These are phyloP conservation scores for Pteria penguin DNA, from an alignment of 2,888 invertebrate genomes.

Conservation along the genomic window DNA sequence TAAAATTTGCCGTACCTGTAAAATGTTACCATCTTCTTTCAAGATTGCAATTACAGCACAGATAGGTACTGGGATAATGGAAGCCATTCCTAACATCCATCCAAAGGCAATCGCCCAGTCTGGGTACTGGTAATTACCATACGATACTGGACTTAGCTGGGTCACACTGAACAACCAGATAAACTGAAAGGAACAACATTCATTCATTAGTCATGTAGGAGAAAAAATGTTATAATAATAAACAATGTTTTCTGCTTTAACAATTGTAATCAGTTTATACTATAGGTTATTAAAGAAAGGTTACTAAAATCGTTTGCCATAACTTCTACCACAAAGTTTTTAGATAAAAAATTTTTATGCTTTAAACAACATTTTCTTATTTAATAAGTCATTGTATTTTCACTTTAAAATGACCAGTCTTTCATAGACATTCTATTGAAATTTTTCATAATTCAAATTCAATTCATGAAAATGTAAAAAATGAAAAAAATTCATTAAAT, in stretches of 20 bases:
- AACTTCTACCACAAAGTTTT: too few relatives aligned
- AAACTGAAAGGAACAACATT: slow-evolving; percentile 64
- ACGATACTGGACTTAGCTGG: slow-evolving; percentile 73
- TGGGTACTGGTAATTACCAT: slow-evolving; percentile 70
- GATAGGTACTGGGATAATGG: slow-evolving; percentile 66
- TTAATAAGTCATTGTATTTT: too few relatives aligned
- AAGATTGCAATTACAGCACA: slow-evolving; percentile 50
- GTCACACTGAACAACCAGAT: slow-evolving; percentile 64
- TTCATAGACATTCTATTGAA: too few relatives aligned
- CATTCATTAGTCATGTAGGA: neutral
- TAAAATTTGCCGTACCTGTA: slow-evolving; percentile 41
- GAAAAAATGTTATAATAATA: neutral
- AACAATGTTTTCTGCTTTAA: slow-evolving; percentile 40
- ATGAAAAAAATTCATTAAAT: neutral
- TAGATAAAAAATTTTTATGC: too few relatives aligned
- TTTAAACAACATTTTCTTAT: too few relatives aligned
- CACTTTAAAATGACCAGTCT: too few relatives aligned
- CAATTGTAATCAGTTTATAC: too few relatives aligned
- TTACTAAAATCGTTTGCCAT: too few relatives aligned
- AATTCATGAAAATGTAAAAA: too few relatives aligned
- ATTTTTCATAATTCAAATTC: too few relatives aligned
- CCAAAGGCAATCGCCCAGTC: slow-evolving; percentile 68
- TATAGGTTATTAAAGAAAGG: too few relatives aligned
- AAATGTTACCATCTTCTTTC: slow-evolving; percentile 52
- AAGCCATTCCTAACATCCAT: slow-evolving; percentile 66